Base-by-base conservation (phyloP, 2,113 vertebrate species). In the Chaetorhynchus papuensis region DNA sequence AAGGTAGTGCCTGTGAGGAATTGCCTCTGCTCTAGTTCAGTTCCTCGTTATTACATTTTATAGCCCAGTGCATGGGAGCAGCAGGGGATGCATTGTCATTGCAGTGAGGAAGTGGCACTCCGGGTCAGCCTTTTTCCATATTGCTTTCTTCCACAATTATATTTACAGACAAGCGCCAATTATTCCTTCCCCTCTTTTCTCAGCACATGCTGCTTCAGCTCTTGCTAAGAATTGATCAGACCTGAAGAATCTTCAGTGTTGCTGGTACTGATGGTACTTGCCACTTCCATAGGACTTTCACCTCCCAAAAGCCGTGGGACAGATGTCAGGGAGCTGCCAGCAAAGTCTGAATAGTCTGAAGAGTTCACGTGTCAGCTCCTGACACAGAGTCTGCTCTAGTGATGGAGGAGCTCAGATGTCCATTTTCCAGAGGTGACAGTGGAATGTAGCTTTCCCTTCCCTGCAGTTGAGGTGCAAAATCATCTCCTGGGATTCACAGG, bases 1-100 rank as follows among this genome's bases (percentile, higher is more conserved):
- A 99, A 99, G 99, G 99, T 99, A 98, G 27, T 65, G 69, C 18
- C 93, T 87, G 27, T 21, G 83, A 94, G 93, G 71, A 83, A 59
- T 47, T 53, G 93, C 84, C 93, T 92, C 81, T 93, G 53, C 28
- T 81, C 37, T 3, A 56, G 33, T 30, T 78, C 94, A 81, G 27
- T 31, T 95, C 86, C 92, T 96, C 30, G 0, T 89, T 94, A 87
- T 39, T 87, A 28, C 90, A 60, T 89, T 92, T 89, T 74, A 69
- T 89, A 97, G 91, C 92, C 94, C 85, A 24, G 74, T 74, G 83
- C 95, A 56, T 57, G 59, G 89, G 42, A 91, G 93, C 96, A 90
- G 93, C 94, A 87, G 95, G 95, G 94, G 81, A 91, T 0, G 12
- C 22, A 70, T 66, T 94, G 94, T 95, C 94, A 66, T 35, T 94